Base-by-base conservation (phyloP, 2,888 invertebrate genomes). In the Callyntrura guangdongensis region DNA sequence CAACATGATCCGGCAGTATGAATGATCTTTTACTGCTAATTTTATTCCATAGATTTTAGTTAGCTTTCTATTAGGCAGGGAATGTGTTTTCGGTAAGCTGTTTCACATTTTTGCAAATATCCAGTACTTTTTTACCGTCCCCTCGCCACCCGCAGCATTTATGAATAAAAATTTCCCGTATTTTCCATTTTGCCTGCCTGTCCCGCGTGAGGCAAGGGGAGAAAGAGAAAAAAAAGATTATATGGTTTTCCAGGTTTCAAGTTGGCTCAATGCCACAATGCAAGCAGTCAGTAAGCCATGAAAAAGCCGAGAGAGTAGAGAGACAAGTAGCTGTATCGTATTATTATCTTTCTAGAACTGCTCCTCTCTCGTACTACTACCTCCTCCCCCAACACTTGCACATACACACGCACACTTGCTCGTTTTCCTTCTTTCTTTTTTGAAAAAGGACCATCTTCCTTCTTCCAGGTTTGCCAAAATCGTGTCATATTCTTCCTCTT, bases 401-500 rank as follows among this genome's bases (percentile, higher is more conserved):
- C 36, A 36, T 36, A 36, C 6, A 36, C 6, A 36, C 36, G 36
- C 49, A 22, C 22, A 47, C 47, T 20, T 22, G 17, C 27, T 69
- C 45, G 47, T 53, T 56, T 53, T 36, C 22, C 20, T 64, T 6
- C 25, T 20, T 61, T 61, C 8, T 61, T 47, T 64, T 64, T 79
- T 27, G 8, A 79, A 64, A 82, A 83, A 83, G 83, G 83, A 83
- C 64, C 45, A 67, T 64, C 64, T 83, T 83, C 83, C 22, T 79
- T 14, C 9, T 83, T 67, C 83, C 67, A 45, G 64, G 83, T 83
- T 83, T 67, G 64, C 83, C 83, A 83, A 83, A 83, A 49, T 67
- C 49, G 64, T 83, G 83, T 67, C 67, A 83, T 83, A 83, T 83
- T 67, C 64, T 83, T 67, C 83, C 83, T 56, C 53, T 79, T 25